These are phyloP conservation scores for Nannoperca australis DNA, from an alignment of 2,797 vertebrate species.

Conservation along the genomic window DNA sequence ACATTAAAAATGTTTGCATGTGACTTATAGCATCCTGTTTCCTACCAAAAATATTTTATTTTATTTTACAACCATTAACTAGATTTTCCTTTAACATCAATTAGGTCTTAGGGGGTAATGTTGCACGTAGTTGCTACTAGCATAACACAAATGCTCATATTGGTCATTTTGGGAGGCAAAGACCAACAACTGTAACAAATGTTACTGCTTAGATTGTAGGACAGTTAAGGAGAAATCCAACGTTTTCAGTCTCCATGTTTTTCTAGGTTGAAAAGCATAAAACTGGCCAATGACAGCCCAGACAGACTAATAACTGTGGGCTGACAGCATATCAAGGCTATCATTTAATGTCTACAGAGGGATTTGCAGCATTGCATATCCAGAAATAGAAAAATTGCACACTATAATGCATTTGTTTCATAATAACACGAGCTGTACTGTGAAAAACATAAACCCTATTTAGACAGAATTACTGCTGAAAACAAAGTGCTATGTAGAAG, in stretches of 20 bases:
- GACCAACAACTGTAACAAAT: not conserved
- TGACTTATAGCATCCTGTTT: not conserved
- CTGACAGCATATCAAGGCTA: not conserved
- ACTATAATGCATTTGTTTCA: not conserved
- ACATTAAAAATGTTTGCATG: not conserved
- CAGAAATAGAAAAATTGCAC: not conserved
- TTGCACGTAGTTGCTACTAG: no score
- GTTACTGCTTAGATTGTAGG: not conserved
- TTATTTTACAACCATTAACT: no score
- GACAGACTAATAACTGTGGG: slow-evolving; percentile 2
- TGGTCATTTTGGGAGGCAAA: not conserved
- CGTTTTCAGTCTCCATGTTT: not conserved
- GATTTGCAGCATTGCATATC: not conserved
- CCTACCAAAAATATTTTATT: no score
- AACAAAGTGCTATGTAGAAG: not conserved
- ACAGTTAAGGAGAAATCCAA: not conserved
- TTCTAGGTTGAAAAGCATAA: not conserved
- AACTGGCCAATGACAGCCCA: not conserved
- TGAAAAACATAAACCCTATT: slow-evolving; percentile 4
- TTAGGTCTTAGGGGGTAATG: not conserved
- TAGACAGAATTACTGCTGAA: not conserved
- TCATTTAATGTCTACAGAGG: slow-evolving; percentile 10
- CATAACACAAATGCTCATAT: not conserved
- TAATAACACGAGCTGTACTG: not conserved
- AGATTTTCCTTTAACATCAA: no score